These are phyloP conservation scores for Tetragnatha versicolor DNA, from an alignment of 1,140 invertebrate species.

Conservation along the genomic window DNA sequence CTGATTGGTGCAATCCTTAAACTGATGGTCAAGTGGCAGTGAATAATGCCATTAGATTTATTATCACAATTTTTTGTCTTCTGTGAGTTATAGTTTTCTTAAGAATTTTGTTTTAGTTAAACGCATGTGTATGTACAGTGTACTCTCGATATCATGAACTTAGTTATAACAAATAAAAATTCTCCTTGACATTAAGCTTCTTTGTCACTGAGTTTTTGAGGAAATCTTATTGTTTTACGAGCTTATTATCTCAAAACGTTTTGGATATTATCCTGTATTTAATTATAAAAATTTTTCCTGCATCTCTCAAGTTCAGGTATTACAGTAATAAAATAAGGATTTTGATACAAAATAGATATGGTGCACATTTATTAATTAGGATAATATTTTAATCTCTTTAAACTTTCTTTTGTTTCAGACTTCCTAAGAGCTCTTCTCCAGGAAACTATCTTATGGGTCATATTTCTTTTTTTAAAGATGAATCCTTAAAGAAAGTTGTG, in stretches of 20 bases:
- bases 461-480: constrained; percentile 84
- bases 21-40: no score
- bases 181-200: no score
- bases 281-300: not conserved
- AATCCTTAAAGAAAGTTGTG: constrained; percentile 77
- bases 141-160: no score
- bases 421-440: constrained; percentile 34
- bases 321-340: not conserved
- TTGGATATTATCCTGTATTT: not conserved
- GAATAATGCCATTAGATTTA: no score
- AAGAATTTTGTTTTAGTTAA: no score
- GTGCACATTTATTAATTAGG: not conserved
- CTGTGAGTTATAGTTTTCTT: no score
- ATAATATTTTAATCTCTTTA: not conserved
- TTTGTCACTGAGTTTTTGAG: no score
- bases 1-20: no score
- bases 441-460: constrained; percentile 72
- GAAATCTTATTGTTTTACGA: not conserved
- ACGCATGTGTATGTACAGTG: no score
- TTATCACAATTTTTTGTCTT: no score
- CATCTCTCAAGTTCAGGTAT: not conserved
- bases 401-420: constrained; percentile 2
- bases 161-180: no score
- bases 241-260: not conserved
- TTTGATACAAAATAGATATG: not conserved